phyloP scores from a whole-genome alignment of 2,797 vertebrate species.

The Channa striata region DNA sequence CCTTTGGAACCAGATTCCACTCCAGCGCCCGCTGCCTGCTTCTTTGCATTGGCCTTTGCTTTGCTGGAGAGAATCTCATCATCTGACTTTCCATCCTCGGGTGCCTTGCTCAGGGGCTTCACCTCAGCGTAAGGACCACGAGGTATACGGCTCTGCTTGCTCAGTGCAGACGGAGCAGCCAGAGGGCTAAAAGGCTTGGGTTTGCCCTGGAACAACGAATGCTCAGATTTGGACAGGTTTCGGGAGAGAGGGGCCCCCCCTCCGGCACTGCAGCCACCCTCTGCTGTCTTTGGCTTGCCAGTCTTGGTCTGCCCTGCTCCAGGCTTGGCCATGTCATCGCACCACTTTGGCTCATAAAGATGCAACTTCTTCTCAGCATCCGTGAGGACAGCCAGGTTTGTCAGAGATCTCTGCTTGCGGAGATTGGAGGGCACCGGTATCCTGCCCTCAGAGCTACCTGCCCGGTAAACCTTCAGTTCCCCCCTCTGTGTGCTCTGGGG shows the following conservation, averaged over 20 bases:
- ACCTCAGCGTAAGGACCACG: slow-evolving; percentile 97
- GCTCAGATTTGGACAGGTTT: slow-evolving; percentile 95
- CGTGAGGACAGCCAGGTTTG: slow-evolving; percentile 95
- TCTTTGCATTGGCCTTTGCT: slow-evolving; percentile 85
- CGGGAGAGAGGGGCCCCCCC: slow-evolving; percentile 87
- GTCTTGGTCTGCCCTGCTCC: slow-evolving; percentile 82
- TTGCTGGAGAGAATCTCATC: slow-evolving; percentile 95
- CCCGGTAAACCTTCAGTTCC: slow-evolving; percentile 87
- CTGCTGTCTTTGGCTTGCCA: slow-evolving; percentile 81
- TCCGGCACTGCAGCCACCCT: slow-evolving; percentile 72
- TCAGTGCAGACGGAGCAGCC: slow-evolving; percentile 85
- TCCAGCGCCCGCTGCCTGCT: slow-evolving; percentile 71
- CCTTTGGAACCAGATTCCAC: slow-evolving; percentile 85
- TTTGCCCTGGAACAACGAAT: slow-evolving; percentile 94
- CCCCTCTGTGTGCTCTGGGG: slow-evolving; percentile 86
- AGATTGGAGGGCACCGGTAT: slow-evolving; percentile 90
- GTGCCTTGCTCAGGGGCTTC: slow-evolving; percentile 95
- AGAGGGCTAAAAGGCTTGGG: slow-evolving; percentile 88
- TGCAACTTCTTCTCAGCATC: slow-evolving; percentile 98
- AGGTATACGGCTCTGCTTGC: slow-evolving; percentile 94
- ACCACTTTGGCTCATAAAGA: slow-evolving; percentile 96
- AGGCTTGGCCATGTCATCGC: slow-evolving; percentile 93
- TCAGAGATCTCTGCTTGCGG: slow-evolving; percentile 96
- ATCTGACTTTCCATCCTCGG: slow-evolving; percentile 91
- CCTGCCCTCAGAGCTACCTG: slow-evolving; percentile 85